phyloP scores from a whole-genome alignment of 92 coral and sea anemone species.

The Umimayanthus chanpuru region DNA sequence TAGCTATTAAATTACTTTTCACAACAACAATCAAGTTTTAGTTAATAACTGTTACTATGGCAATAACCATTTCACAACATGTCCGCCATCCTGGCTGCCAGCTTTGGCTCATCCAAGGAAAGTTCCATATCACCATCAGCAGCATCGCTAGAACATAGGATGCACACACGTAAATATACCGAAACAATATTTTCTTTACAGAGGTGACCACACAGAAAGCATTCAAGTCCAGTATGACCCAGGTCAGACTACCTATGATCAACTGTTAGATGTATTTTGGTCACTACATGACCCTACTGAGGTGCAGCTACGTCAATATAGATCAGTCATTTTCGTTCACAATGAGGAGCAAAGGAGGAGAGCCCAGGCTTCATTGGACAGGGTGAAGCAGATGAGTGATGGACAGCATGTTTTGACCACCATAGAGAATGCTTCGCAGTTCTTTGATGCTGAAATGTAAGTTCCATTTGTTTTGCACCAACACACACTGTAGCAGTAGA shows the following conservation, averaged over 20 bases:
- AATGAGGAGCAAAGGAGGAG: slow-evolving; percentile 61
- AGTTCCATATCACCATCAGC: too few relatives aligned
- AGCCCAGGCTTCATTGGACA: slow-evolving; percentile 61
- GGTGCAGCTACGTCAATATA: slow-evolving; percentile 58
- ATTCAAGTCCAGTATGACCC: slow-evolving; percentile 72
- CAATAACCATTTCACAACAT: too few relatives aligned
- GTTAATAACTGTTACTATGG: too few relatives aligned
- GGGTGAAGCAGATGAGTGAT: slow-evolving; percentile 4
- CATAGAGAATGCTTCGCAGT: slow-evolving; percentile 63
- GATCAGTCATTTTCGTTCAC: slow-evolving; percentile 76
- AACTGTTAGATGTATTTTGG: slow-evolving; percentile 72
- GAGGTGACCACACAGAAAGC: slow-evolving; percentile 82
- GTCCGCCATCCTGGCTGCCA: too few relatives aligned
- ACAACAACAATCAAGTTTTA: too few relatives aligned
- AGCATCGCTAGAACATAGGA: too few relatives aligned
- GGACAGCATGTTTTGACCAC: slow-evolving; percentile 51
- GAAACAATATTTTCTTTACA: not conserved
- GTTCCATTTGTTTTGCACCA: not conserved
- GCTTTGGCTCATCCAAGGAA: too few relatives aligned
- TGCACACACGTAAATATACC: too few relatives aligned
- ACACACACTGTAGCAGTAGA: too few relatives aligned
- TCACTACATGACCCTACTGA: slow-evolving; percentile 66
- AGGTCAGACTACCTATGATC: slow-evolving; percentile 49
- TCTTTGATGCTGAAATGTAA: slow-evolving; percentile 86
- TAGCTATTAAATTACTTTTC: too few relatives aligned